Conservation (phyloP, 2,888 invertebrate genomes). For the Disparrhopalites patrizii region DNA sequence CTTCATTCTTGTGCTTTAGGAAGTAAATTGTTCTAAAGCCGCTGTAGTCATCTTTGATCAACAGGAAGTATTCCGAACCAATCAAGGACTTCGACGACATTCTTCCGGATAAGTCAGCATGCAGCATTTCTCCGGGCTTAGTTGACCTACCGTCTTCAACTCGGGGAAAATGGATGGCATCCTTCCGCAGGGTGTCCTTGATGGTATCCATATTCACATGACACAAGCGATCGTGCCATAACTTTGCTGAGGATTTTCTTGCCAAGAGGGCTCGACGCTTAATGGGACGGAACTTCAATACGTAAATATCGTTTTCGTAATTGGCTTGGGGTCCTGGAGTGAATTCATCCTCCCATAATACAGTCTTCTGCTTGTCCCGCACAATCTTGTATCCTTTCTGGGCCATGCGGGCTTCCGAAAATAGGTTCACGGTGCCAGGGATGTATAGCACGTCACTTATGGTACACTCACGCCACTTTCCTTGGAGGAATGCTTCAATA, state of each 20-base stretch:
- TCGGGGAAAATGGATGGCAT: slow-evolving; percentile 20
- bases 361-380: background rate
- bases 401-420: slow-evolving; percentile 15
- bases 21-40: background rate
- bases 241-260: background rate
- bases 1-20: background rate
- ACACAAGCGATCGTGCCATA: slow-evolving; percentile 19
- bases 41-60: slow-evolving; percentile 10
- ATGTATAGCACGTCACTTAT: slow-evolving; percentile 18
- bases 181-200: slow-evolving; percentile 11
- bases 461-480: background rate
- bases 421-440: slow-evolving; percentile 14
- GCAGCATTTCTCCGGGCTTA: slow-evolving; percentile 11
- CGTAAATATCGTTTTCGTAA: background rate
- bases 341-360: background rate
- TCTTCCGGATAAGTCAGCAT: slow-evolving; percentile 15
- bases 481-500: slow-evolving; percentile 7
- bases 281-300: background rate
- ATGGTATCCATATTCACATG: slow-evolving; percentile 29
- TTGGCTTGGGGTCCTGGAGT: background rate
- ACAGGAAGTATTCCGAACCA: background rate
- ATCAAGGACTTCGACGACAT: background rate
- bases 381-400: slow-evolving; percentile 12
- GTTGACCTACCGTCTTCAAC: background rate
- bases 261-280: background rate